phyloP scores from a whole-genome alignment of 2,797 vertebrate species.

The Malurus splendens region DNA sequence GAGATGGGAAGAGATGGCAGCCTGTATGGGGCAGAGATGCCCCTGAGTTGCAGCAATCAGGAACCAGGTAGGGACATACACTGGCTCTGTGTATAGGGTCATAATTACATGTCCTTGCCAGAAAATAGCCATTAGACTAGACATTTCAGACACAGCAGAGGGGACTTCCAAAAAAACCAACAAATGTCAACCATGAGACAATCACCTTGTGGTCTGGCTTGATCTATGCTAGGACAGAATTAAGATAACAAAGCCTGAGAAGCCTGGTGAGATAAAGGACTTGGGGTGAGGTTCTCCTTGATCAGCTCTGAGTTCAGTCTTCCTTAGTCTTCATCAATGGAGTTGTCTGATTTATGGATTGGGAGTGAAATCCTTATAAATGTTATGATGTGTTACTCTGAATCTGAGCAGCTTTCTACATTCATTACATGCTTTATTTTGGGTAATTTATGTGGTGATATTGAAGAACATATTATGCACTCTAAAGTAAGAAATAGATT shows the following conservation, averaged over 20 bases:
- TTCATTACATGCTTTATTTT: not conserved
- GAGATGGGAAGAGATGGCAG: not conserved
- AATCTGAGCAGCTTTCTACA: not conserved
- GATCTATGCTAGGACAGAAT: not conserved
- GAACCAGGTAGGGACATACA: not conserved
- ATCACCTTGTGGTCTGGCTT: not conserved
- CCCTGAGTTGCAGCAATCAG: not conserved
- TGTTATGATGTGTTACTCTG: rapidly evolving
- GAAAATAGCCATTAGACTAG: not conserved
- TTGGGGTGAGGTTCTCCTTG: not conserved
- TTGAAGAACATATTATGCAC: not conserved
- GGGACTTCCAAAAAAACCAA: not conserved
- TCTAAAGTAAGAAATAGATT: not conserved
- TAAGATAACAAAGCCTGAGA: not conserved
- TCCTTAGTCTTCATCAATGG: not conserved
- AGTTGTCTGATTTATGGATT: not conserved
- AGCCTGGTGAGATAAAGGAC: not conserved
- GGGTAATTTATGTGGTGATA: not conserved
- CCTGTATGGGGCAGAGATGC: not conserved
- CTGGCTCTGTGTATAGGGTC: not conserved
- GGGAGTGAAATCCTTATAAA: not conserved
- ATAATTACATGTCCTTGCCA: not conserved
- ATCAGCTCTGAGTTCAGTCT: not conserved
- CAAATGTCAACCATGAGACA: not conserved
- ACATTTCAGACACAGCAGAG: not conserved